Evolutionary conservation across 1,140 invertebrate species (phyloP).

Genomic region (Drosophila kohkoa): DNA sequence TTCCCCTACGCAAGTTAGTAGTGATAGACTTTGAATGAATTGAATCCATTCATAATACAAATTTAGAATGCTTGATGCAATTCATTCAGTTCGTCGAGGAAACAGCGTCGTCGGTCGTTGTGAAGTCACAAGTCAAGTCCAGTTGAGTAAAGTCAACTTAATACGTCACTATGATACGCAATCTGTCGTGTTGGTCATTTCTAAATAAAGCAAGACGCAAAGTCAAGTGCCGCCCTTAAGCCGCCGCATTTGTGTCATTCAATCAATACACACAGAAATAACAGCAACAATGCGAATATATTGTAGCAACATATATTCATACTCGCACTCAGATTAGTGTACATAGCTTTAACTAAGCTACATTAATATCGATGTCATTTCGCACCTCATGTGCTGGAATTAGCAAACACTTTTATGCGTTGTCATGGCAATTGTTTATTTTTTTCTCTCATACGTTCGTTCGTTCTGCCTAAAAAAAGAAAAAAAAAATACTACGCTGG

Average conservation of each 20-base stretch:
- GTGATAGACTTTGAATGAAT: too few species aligned
- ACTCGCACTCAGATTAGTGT: neutral
- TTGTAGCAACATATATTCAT: neutral
- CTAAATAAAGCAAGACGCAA: constrained; percentile 17
- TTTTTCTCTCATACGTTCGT: too few species aligned
- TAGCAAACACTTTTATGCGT: constrained; percentile 40
- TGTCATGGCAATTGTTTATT: constrained; percentile 26
- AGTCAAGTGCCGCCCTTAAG: neutral
- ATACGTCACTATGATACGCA: neutral
- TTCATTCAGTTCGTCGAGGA: constrained; percentile 3
- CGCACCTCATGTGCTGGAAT: constrained; percentile 67
- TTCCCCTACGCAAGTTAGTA: too few species aligned
- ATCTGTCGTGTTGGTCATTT: constrained; percentile 17
- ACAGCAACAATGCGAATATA: neutral
- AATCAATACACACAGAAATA: constrained; percentile 4
- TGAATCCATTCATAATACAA: too few species aligned
- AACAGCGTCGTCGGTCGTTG: neutral
- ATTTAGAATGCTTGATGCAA: neutral
- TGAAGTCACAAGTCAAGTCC: too few species aligned
- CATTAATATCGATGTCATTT: constrained; percentile 41
- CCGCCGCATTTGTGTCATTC: constrained; percentile 1
- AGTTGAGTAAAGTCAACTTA: neutral
- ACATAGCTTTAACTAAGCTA: neutral
- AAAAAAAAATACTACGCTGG: too few species aligned
- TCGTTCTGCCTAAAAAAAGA: neutral